Evolutionary conservation across 1,140 invertebrate species (phyloP).

Genomic region (Drosophila albomicans): DNA sequence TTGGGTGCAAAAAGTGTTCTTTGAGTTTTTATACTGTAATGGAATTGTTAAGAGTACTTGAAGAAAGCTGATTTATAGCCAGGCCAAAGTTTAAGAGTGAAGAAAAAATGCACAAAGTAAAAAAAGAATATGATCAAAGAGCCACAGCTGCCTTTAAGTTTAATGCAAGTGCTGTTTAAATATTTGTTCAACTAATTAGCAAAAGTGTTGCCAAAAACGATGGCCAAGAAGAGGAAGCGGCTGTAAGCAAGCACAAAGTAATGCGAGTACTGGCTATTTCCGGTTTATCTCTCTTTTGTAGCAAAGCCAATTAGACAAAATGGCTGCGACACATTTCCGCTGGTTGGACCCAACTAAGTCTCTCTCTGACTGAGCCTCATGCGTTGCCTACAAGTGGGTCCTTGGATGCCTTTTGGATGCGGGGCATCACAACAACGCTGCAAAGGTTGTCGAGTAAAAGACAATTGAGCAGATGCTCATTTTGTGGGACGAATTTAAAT

Average conservation of each 20-base stretch:
- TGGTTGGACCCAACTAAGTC: conserved; percentile 54
- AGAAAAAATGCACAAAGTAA: conserved; percentile 8
- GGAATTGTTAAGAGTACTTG: conserved; percentile 64
- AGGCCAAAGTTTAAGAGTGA: conserved; percentile 51
- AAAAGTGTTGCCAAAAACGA: conserved; percentile 68
- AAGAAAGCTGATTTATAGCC: conserved; percentile 62
- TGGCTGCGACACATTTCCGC: conserved; percentile 82
- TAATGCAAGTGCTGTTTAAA: conserved; percentile 60
- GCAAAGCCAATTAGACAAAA: conserved; percentile 81
- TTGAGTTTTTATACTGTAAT: conserved; percentile 78
- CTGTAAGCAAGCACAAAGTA: conserved; percentile 19
- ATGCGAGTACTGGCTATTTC: conserved; percentile 59
- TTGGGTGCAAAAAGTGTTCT: conserved; percentile 50
- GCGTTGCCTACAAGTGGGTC: conserved; percentile 33
- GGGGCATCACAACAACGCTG: conserved; percentile 15
- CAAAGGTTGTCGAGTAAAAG: not conserved
- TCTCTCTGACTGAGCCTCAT: conserved; percentile 38
- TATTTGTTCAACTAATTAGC: conserved; percentile 74
- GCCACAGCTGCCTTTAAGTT: conserved; percentile 63
- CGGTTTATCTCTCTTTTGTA: conserved; percentile 69
- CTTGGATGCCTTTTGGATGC: not conserved
- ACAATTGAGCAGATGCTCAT: not conserved
- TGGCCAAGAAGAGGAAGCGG: conserved; percentile 23
- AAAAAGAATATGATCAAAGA: conserved; percentile 38
- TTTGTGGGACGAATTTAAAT: not conserved